Base-by-base conservation (phyloP, 2,888 invertebrate species). In the Caenorhabditis japonica region DNA sequence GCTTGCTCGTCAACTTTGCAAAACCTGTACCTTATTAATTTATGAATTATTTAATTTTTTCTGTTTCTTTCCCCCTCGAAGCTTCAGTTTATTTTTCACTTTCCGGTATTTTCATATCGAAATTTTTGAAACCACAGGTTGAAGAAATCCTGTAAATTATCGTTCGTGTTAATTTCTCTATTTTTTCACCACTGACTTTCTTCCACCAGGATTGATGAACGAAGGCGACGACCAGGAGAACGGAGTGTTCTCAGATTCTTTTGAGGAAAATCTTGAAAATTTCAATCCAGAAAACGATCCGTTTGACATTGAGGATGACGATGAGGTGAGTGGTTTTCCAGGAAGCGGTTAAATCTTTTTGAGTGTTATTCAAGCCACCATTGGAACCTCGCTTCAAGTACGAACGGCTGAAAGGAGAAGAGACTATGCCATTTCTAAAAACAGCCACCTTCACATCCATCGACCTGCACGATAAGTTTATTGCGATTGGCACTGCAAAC, bases 311-410 rank as follows among this genome's bases (percentile, higher is more conserved):
- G 62, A 52, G 8, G 59, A 59, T 4, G 62, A 64, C 10, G 68
- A 68, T 0, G 66, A 73, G 39, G 70, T 55, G n/a, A 33, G 13
- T 2, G 17, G 13, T 19, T n/a, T 23, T 4, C 4, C 23, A 12
- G 2, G 23, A 43, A 34, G 10, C 4, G 34, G 21, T 43, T 7
- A 33, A 34, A 36, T 23, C 5, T 15, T 2, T 13, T n/a, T n/a
- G n/a, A n/a, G n/a, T n/a, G n/a, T n/a, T n/a, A n/a, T n/a, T 66
- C 15, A 43, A 84, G 51, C 56, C 71, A 15, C 76, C 81, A 30
- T 62, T 84, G 27, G 86, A 85, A 62, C 87, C 86, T 8, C 75
- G 84, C 30, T 87, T 87, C 74, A 86, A 84, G 38, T 87, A 87
- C 68, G 71, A 77, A 23, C 72, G 81, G 7, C 62, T 87, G 15